phyloP scores from a whole-genome alignment of 2,888 invertebrate genomes.

The Oasisia sp. region DNA sequence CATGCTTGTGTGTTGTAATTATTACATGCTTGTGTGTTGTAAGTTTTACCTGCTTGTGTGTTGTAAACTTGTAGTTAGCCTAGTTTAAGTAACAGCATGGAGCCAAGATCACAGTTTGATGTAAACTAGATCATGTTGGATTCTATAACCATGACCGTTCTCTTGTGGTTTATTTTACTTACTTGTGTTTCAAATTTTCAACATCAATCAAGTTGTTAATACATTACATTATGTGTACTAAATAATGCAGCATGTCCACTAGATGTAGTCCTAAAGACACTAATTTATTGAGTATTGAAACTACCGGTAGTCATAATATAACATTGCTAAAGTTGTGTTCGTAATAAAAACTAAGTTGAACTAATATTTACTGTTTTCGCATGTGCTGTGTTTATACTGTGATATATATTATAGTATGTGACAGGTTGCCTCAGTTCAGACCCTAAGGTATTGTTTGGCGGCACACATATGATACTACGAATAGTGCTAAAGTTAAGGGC shows the following conservation, averaged over 20 bases:
- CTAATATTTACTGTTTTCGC: neutral
- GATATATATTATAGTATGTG: neutral
- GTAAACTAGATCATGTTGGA: neutral
- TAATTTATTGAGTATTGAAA: neutral
- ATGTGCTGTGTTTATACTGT: neutral
- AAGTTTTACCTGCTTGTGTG: neutral
- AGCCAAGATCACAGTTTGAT: neutral
- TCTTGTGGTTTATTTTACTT: neutral
- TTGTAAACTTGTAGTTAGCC: neutral
- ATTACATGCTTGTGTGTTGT: too few species aligned
- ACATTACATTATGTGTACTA: neutral
- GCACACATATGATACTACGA: too few species aligned
- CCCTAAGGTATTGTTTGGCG: too few species aligned
- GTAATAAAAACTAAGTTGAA: neutral
- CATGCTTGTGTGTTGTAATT: too few species aligned
- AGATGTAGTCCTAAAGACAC: neutral
- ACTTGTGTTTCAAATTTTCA: neutral
- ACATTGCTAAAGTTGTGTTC: neutral
- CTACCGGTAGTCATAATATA: neutral
- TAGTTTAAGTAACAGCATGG: neutral
- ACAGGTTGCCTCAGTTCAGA: too few species aligned
- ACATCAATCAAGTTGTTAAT: neutral
- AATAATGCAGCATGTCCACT: neutral
- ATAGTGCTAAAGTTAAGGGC: too few species aligned
- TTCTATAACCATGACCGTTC: neutral